These are phyloP conservation scores for Formica exsecta DNA, from an alignment of 1,140 invertebrate species.

Conservation along the genomic window DNA sequence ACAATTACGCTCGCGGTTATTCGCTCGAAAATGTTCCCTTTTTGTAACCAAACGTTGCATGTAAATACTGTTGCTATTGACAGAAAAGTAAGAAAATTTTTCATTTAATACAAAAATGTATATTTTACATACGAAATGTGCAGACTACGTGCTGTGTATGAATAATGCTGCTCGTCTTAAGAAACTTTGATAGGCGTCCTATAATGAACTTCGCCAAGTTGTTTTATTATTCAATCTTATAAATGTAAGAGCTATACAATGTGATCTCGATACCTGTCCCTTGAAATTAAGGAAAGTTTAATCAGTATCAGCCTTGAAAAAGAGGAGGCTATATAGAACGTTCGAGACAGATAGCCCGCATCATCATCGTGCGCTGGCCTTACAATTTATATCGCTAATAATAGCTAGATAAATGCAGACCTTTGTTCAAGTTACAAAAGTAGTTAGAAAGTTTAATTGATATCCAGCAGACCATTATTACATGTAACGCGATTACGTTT, in stretches of 20 bases:
- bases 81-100: neutral
- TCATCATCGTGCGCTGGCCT: constrained; percentile 14
- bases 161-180: constrained; percentile 17
- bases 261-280: neutral
- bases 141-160: neutral
- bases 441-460: constrained; percentile 61
- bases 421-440: constrained; percentile 53
- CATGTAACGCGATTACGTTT: constrained; percentile 25
- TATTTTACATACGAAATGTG: neutral
- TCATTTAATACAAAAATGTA: neutral
- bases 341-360: constrained; percentile 28
- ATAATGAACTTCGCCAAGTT: constrained; percentile 47
- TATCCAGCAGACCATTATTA: constrained; percentile 16
- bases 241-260: constrained; percentile 11
- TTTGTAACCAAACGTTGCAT: constrained; percentile 22
- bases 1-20: constrained; percentile 7
- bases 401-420: constrained; percentile 34
- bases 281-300: constrained; percentile 56
- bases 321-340: neutral
- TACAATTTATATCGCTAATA: constrained; percentile 51
- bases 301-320: constrained; percentile 26
- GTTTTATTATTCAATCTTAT: constrained; percentile 25
- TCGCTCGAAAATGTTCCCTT: neutral
- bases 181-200: neutral
- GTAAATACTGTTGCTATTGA: neutral